These are phyloP conservation scores for Pseudochirops corinnae DNA, from an alignment of 2,797 vertebrate genomes.

Conservation along the genomic window DNA sequence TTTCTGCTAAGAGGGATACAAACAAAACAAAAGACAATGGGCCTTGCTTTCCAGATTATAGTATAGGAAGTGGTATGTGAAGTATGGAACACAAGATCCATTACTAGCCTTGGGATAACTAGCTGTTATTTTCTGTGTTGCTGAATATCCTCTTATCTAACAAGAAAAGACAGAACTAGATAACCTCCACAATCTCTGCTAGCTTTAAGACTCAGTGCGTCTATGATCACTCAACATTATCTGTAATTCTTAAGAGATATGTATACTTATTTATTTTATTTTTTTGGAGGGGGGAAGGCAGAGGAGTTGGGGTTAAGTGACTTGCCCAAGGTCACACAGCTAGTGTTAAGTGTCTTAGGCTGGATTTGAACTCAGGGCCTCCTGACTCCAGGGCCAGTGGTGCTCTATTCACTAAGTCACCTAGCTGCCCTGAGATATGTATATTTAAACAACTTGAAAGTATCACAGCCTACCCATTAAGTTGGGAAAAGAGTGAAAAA, in stretches of 20 bases:
- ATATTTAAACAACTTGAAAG: neutral
- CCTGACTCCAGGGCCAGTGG: no score
- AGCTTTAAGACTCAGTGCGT: neutral
- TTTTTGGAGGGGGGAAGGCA: no score
- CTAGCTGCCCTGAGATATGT: neutral
- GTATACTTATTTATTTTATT: neutral
- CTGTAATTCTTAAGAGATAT: neutral
- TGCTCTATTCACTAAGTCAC: no score
- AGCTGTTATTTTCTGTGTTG: neutral
- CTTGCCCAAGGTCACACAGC: no score
- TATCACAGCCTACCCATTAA: neutral
- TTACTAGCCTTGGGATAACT: neutral
- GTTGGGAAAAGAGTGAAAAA: neutral
- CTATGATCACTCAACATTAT: neutral
- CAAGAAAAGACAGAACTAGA: neutral
- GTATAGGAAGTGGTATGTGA: neutral
- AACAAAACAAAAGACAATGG: neutral
- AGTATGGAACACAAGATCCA: neutral
- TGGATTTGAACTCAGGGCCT: no score
- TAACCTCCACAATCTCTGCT: neutral
- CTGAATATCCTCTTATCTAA: neutral
- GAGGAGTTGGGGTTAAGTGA: no score
- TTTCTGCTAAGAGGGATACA: neutral
- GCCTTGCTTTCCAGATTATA: neutral
- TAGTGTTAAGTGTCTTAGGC: no score